These are phyloP conservation scores for Hystrix brachyura DNA, from an alignment of 2,113 vertebrate species.

Conservation along the genomic window DNA sequence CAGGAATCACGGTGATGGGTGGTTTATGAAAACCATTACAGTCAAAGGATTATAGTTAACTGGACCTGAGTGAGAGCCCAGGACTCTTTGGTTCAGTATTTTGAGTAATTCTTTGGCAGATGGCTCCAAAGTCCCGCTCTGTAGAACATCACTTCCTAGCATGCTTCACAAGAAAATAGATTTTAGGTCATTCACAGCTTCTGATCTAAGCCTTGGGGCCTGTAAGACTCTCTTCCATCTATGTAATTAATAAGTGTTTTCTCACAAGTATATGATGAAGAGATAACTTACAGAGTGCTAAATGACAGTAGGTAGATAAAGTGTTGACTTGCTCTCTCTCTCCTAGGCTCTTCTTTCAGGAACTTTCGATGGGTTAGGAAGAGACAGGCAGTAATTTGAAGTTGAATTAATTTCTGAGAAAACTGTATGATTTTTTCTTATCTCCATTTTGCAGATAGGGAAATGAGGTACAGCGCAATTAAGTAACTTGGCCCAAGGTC, in stretches of 20 bases:
- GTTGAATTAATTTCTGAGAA: neutral
- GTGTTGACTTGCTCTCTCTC: neutral
- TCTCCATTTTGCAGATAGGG: constrained; percentile 8
- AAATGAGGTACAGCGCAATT: neutral
- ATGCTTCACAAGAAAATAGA: neutral
- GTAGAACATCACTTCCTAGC: neutral
- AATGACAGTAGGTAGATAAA: neutral
- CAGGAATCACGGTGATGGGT: neutral
- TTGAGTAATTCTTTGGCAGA: neutral
- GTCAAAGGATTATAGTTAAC: neutral
- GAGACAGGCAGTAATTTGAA: constrained; percentile 16
- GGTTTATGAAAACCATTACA: neutral
- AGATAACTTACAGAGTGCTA: neutral
- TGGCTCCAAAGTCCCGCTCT: neutral
- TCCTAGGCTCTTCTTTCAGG: neutral
- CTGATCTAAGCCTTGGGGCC: neutral
- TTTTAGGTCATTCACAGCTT: neutral
- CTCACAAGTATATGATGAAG: neutral
- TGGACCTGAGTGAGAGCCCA: neutral
- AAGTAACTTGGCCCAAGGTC: neutral
- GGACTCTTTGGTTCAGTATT: neutral
- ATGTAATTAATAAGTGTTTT: neutral
- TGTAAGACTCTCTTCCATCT: neutral
- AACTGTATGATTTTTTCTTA: neutral
- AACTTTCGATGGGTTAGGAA: neutral